Evolutionary conservation across 2,888 invertebrate genomes (phyloP).

Genomic region (Eustalomyia histrio): DNA sequence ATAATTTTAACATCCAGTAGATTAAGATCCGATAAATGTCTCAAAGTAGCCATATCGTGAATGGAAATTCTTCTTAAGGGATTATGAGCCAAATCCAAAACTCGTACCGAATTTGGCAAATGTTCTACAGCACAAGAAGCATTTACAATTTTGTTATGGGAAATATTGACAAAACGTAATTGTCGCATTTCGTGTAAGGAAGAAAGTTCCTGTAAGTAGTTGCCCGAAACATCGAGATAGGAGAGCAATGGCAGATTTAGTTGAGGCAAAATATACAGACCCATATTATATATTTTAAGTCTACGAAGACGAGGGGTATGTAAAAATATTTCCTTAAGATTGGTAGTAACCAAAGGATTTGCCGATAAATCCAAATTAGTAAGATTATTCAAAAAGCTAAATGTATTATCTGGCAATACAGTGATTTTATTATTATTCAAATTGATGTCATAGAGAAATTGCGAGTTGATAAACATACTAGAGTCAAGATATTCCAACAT

Average conservation of each 20-base stretch:
- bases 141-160: conserved; percentile 87
- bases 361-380: conserved; percentile 89
- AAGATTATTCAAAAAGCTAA: conserved; percentile 88
- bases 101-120: conserved; percentile 85
- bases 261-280: conserved; percentile 87
- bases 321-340: conserved; percentile 92
- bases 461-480: conserved; percentile 91
- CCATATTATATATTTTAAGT: conserved; percentile 87
- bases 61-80: conserved; percentile 88
- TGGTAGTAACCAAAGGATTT: conserved; percentile 89
- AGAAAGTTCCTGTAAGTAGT: conserved; percentile 86
- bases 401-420: conserved; percentile 92
- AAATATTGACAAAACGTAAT: conserved; percentile 87
- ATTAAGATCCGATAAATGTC: conserved; percentile 87
- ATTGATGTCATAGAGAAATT: conserved; percentile 88
- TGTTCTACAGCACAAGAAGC: conserved; percentile 88
- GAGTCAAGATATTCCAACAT: conserved; percentile 92
- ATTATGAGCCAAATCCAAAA: conserved; percentile 90
- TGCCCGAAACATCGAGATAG: conserved; percentile 89
- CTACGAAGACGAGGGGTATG: conserved; percentile 90
- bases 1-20: conserved; percentile 86
- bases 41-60: conserved; percentile 78
- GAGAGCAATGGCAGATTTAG: conserved; percentile 88
- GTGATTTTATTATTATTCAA: conserved; percentile 90
- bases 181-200: conserved; percentile 86